Conservation (phyloP, 2,113 vertebrate species). For the Ptilorrhoa leucosticta region DNA sequence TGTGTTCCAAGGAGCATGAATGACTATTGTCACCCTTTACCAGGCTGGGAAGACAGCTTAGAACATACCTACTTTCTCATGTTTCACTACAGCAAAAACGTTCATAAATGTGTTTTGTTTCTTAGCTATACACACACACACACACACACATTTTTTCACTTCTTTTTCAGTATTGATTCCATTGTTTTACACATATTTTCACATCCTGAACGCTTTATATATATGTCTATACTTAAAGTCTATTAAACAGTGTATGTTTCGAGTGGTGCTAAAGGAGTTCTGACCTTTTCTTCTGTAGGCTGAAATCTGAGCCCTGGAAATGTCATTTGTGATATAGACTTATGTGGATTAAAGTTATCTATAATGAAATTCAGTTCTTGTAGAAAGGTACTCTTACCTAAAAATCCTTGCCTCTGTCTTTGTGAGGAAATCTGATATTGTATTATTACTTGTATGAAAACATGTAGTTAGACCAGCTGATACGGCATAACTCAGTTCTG, state of each 20-base stretch:
- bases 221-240: neutral
- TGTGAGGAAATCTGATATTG: neutral
- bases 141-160: neutral
- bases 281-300: neutral
- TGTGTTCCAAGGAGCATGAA: neutral
- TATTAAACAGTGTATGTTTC: neutral
- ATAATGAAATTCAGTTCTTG: neutral
- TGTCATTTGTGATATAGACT: neutral
- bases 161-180: neutral
- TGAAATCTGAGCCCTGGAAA: neutral
- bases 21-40: neutral
- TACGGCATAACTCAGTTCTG: neutral
- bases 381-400: neutral
- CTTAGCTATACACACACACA: neutral
- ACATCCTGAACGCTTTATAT: neutral
- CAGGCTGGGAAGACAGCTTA: neutral
- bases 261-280: neutral
- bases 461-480: neutral
- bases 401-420: neutral
- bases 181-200: neutral
- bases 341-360: neutral
- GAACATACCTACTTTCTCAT: rapidly evolving
- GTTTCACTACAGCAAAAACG: neutral
- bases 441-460: neutral
- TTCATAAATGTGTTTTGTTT: neutral